Percentiles rank a stretch among this genome's conserved stretches.
phyloP scores from a whole-genome alignment of 2,113 vertebrate genomes.

The Bubalus kerabau region DNA sequence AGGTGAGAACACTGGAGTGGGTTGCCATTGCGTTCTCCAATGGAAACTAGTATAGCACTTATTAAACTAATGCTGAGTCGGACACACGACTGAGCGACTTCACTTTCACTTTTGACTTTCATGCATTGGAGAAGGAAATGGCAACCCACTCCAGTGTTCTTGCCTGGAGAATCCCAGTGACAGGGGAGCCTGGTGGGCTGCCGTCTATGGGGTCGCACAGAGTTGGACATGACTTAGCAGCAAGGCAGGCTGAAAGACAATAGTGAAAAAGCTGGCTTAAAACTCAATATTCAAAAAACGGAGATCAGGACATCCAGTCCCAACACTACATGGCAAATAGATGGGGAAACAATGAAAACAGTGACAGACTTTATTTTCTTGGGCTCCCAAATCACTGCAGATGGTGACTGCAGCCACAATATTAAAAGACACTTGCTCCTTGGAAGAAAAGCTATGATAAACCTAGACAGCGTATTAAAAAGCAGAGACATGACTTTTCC shows the following conservation, averaged over 20 bases:
- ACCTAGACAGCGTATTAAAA: not conserved
- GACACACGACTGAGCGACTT: too few relatives aligned
- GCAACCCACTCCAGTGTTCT: too few relatives aligned
- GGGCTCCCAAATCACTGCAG: not conserved
- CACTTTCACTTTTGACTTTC: too few relatives aligned
- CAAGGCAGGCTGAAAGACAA: not conserved
- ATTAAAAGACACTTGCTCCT: not conserved
- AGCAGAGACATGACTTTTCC: not conserved
- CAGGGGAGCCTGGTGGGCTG: too few relatives aligned
- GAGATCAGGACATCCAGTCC: not conserved
- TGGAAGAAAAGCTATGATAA: not conserved
- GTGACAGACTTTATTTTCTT: not conserved
- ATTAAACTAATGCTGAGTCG: not conserved
- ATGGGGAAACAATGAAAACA: not conserved
- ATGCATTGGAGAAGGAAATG: too few relatives aligned
- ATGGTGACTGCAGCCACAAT: not conserved
- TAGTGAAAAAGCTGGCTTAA: not conserved
- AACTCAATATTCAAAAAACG: not conserved
- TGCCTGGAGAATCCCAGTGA: too few relatives aligned
- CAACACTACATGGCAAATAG: not conserved
- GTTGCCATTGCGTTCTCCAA: too few relatives aligned
- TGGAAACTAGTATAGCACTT: not conserved
- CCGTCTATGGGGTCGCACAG: too few relatives aligned
- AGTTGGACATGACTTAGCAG: too few relatives aligned
- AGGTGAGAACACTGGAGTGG: too few relatives aligned